Conservation (phyloP, 2,888 invertebrate species). For the Agonopterix heracliana region DNA sequence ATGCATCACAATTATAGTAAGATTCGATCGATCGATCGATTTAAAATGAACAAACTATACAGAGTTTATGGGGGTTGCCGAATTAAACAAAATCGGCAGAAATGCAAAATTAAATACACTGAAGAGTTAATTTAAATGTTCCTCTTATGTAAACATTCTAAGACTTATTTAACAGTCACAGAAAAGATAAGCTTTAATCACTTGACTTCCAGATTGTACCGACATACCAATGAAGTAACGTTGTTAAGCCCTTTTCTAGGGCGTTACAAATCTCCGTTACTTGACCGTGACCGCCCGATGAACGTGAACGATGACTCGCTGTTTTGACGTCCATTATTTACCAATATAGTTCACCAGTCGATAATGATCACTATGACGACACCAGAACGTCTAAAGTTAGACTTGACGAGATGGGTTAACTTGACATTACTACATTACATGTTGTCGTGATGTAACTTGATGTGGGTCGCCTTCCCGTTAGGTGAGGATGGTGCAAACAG, state of each 20-base stretch:
- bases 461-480: conserved; percentile 3
- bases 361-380: neutral
- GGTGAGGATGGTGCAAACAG: neutral
- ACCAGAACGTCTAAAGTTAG: neutral
- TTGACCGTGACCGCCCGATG: conserved; percentile 55
- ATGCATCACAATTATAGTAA: too few species aligned
- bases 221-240: too few species aligned
- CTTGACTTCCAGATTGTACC: too few species aligned
- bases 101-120: too few species aligned
- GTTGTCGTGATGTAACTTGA: neutral
- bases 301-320: conserved; percentile 38
- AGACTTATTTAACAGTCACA: too few species aligned
- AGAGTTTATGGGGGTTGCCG: too few species aligned
- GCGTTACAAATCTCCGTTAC: conserved; percentile 51
- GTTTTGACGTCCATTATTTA: conserved; percentile 16
- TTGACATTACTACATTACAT: neutral
- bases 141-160: too few species aligned
- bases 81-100: too few species aligned
- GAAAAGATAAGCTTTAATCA: too few species aligned
- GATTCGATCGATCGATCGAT: too few species aligned
- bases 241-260: conserved; percentile 56
- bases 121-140: too few species aligned
- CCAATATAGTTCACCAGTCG: neutral
- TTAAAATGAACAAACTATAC: too few species aligned
- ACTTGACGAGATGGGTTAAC: neutral